Percentiles rank a stretch among this genome's conserved stretches.
Evolutionary conservation across 2,113 vertebrate genomes (phyloP).

Genomic region (Vidua chalybeata): DNA sequence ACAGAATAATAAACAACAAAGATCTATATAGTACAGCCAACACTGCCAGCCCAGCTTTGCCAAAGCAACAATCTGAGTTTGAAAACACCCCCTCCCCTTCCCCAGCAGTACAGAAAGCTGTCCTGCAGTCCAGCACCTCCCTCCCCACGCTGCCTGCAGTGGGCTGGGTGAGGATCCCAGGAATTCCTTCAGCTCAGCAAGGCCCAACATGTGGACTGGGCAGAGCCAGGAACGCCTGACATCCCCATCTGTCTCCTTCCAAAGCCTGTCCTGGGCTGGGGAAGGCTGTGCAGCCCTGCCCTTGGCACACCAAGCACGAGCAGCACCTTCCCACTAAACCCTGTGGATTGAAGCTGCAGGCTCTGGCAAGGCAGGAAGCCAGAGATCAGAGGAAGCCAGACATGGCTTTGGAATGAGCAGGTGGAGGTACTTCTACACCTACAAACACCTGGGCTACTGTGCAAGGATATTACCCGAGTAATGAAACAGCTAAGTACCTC

Average conservation of each 20-base stretch:
- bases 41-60: neutral
- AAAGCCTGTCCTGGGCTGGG: fast-evolving
- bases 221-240: neutral
- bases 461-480: neutral
- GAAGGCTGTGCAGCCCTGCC: fast-evolving
- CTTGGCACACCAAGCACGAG: fast-evolving
- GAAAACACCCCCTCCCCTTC: neutral
- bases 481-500: fast-evolving
- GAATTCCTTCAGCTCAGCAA: neutral
- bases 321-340: fast-evolving
- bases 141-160: neutral
- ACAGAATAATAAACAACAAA: constrained; percentile 21
- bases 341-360: fast-evolving
- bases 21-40: neutral
- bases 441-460: neutral
- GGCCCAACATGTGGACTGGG: neutral
- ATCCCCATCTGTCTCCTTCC: neutral
- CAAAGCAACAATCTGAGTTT: neutral
- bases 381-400: neutral
- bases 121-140: neutral
- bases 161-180: constrained; percentile 1
- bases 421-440: fast-evolving
- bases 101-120: neutral
- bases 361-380: neutral
- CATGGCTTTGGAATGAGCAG: fast-evolving